Conservation (phyloP, 1,140 invertebrate genomes). For the Popillia japonica region DNA sequence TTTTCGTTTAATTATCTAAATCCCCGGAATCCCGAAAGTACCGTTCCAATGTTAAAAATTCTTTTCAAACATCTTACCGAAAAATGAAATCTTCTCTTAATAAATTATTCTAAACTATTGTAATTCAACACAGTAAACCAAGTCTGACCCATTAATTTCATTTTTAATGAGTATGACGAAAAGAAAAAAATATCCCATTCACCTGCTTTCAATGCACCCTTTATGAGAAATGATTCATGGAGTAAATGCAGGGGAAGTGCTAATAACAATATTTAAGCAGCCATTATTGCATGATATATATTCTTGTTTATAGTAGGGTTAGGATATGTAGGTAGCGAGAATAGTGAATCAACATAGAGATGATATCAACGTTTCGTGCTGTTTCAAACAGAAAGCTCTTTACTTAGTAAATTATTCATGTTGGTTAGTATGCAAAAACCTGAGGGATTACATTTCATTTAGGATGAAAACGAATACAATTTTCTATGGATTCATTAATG, state of each 20-base stretch:
- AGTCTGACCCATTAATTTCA: background rate
- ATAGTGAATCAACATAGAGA: background rate
- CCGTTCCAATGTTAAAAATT: too few relatives aligned
- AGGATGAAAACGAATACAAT: too few relatives aligned
- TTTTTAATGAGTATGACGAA: background rate
- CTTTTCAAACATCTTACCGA: too few relatives aligned
- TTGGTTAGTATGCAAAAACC: too few relatives aligned
- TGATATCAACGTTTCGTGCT: background rate
- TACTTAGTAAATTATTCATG: too few relatives aligned
- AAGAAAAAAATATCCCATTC: background rate
- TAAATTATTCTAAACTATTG: too few relatives aligned
- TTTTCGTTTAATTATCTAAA: too few relatives aligned
- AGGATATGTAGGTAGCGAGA: background rate
- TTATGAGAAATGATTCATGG: conserved; percentile 4
- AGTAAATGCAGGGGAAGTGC: conserved; percentile 7
- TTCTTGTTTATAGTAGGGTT: background rate
- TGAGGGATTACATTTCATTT: too few relatives aligned
- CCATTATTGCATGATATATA: background rate
- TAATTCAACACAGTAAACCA: too few relatives aligned
- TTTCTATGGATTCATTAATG: too few relatives aligned
- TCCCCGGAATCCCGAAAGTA: too few relatives aligned
- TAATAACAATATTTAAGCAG: conserved; percentile 2
- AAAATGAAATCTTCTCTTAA: too few relatives aligned
- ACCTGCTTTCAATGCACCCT: background rate
- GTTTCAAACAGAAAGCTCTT: background rate